Base-by-base conservation (phyloP, 2,797 vertebrate species). In the Hephaestus fuliginosus region DNA sequence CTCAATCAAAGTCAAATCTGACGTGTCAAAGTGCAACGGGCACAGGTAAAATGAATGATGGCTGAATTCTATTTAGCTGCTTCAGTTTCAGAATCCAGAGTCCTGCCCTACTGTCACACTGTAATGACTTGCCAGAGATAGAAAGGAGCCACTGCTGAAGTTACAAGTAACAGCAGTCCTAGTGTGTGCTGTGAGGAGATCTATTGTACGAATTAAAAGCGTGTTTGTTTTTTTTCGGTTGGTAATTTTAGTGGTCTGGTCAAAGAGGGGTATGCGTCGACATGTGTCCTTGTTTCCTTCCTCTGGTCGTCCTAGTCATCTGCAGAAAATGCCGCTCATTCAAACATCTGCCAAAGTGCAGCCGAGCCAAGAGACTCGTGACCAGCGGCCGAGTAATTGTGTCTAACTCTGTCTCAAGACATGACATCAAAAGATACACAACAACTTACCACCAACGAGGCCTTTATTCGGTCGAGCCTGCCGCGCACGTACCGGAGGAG, bases 351-450 rank as follows among this genome's bases (percentile, higher is more conserved):
- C 74, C 70, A 13, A 22, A 74, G 51, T 70, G 64, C 64, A 71
- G 70, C 61, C 0, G 25, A 81, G 65, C 70, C 71, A 80, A n/a
- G 25, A 84, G 14, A 61, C 70, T 78, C 13, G 1, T 51, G 17
- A 78, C 53, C 75, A 60, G 58, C 9, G 17, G 39, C 72, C 39
- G 0, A 83, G 64, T 85, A 74, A 92, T 72, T 87, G 55, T n/a
- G 46, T 78, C 57, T 55, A 68, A 63, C 55, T 77, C 70, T 9
- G 76, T 76, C 77, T 85, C 46, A 57, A 55, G 73, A 71, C 57
- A n/a, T 61, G 68, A 76, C 85, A 76, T 79, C 7, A 11, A 83
- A 74, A 80, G 77, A 64, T 63, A 69, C 57, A 76, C 49, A 75
- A 69, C 60, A 76, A 48, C 52, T 66, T 49, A 64, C 81, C 61